These are phyloP conservation scores for Otis tarda DNA, from an alignment of 2,113 vertebrate species.

Conservation along the genomic window DNA sequence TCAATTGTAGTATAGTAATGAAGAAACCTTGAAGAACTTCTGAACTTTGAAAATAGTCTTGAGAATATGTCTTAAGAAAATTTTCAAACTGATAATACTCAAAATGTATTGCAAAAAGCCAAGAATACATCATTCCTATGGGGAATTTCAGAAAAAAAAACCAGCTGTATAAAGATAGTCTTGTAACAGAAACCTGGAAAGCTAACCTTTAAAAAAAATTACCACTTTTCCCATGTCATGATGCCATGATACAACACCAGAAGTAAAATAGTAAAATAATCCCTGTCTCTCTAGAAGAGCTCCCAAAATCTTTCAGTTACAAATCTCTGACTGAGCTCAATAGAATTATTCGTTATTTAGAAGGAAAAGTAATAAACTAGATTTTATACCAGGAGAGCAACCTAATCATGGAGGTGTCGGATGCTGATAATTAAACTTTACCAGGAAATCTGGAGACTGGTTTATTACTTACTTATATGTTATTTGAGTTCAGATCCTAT, in stretches of 20 bases:
- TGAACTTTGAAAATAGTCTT: neutral
- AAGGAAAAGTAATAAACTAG: constrained; percentile 31
- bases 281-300: neutral
- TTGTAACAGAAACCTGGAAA: neutral
- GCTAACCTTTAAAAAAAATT: neutral
- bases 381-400: neutral
- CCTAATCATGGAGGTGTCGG: neutral
- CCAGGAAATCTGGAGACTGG: neutral
- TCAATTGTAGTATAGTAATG: neutral
- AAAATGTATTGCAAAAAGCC: neutral
- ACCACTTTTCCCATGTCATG: neutral
- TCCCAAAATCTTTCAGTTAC: neutral
- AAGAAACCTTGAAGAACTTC: neutral
- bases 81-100: neutral
- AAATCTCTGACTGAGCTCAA: neutral
- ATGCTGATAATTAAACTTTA: constrained; percentile 21
- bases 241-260: neutral
- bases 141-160: neutral
- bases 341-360: neutral
- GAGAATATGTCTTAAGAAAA: neutral
- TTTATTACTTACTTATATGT: constrained; percentile 21
- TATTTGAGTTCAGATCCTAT: constrained; percentile 10
- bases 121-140: neutral
- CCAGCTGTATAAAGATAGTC: neutral
- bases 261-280: neutral